A percentile compares a stretch with the other conserved stretches of the same genome.
phyloP scores from a whole-genome alignment of 2,113 vertebrate species.

The Anoura caudifer region DNA sequence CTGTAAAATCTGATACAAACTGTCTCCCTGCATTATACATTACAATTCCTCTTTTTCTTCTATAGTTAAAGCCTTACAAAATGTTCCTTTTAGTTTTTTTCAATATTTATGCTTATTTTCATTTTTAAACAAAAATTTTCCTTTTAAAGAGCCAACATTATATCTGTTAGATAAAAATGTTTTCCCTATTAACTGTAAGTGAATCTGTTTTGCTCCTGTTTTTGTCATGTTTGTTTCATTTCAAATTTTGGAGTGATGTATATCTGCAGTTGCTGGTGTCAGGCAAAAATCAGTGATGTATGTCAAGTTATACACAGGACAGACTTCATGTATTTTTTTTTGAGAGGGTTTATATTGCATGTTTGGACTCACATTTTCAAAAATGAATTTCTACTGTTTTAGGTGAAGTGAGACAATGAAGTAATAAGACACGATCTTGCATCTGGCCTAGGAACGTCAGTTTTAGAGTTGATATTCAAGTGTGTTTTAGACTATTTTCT shows the following conservation, averaged over 20 bases:
- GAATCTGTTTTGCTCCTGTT: not conserved
- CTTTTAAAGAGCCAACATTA: not conserved
- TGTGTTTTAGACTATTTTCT: not conserved
- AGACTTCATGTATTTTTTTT: not conserved
- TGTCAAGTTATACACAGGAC: not conserved
- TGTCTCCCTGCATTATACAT: not conserved
- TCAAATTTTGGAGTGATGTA: not conserved
- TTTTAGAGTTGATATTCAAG: not conserved
- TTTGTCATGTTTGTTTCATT: not conserved
- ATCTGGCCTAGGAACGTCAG: not conserved
- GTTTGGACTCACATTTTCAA: not conserved
- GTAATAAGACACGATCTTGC: not conserved
- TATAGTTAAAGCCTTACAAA: not conserved
- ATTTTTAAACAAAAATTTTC: not conserved
- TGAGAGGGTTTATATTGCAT: not conserved
- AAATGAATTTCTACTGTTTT: not conserved
- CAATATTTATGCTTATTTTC: not conserved
- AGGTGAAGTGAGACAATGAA: not conserved
- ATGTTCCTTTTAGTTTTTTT: not conserved
- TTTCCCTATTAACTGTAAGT: not conserved
- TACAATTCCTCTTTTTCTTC: not conserved
- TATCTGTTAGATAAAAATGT: not conserved
- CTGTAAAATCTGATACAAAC: not conserved
- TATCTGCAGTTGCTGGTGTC: not conserved
- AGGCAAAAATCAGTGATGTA: not conserved